Conservation (phyloP, 2,888 invertebrate genomes). For the Phorcus lineatus region DNA sequence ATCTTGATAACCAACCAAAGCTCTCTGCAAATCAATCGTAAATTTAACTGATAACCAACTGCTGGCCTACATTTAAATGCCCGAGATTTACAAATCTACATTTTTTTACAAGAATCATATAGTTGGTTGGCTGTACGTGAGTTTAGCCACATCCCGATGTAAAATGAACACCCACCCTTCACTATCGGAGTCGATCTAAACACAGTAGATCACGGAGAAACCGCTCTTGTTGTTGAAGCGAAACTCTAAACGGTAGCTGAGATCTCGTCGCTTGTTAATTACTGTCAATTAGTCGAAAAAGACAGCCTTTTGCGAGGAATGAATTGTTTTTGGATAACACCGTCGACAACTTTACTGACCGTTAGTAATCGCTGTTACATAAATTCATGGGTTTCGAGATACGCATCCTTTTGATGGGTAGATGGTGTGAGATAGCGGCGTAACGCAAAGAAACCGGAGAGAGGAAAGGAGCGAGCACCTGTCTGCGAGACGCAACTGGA, state of each 20-base stretch:
- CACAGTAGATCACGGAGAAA: neutral
- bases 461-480: neutral
- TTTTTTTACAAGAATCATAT: too few species aligned
- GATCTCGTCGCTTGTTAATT: neutral
- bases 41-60: neutral
- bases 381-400: neutral
- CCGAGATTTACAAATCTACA: too few species aligned
- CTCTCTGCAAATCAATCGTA: neutral
- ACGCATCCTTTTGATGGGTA: neutral
- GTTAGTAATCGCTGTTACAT: neutral
- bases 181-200: neutral
- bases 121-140: neutral
- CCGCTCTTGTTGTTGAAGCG: neutral
- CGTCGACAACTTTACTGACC: conserved; percentile 1
- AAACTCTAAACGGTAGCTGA: neutral
- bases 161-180: neutral
- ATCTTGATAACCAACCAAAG: neutral
- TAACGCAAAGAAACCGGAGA: neutral
- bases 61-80: neutral
- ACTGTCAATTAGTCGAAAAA: neutral
- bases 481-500: neutral
- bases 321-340: conserved; percentile 7
- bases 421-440: neutral
- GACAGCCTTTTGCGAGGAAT: neutral
- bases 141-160: neutral